These are phyloP conservation scores for Aphelocoma californica DNA, from an alignment of 2,797 vertebrate genomes.

Conservation along the genomic window DNA sequence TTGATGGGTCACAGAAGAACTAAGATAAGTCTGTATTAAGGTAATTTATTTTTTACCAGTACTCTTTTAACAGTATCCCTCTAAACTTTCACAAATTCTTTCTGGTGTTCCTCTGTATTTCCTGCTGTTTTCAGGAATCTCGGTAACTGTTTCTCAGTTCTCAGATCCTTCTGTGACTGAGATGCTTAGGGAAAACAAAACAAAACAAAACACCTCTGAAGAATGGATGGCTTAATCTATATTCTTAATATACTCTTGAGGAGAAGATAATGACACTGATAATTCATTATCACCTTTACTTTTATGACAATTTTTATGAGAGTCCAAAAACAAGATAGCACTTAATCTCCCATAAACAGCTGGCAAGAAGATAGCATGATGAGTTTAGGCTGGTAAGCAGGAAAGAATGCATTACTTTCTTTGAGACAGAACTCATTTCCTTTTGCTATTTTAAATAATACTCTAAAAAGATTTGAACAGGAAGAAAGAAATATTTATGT, in stretches of 20 bases:
- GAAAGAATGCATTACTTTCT: neutral
- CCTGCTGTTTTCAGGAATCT: neutral
- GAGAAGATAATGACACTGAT: neutral
- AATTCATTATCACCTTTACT: neutral
- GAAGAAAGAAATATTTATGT: neutral
- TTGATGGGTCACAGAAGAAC: neutral
- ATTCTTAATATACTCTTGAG: neutral
- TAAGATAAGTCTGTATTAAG: neutral
- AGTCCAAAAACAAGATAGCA: neutral
- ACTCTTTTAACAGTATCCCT: neutral
- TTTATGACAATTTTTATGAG: neutral
- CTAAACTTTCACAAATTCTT: neutral
- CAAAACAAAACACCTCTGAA: neutral
- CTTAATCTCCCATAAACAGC: constrained; percentile 18
- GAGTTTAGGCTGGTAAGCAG: neutral
- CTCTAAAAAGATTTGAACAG: neutral
- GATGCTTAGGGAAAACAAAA: neutral
- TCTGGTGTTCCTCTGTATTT: neutral
- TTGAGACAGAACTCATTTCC: neutral
- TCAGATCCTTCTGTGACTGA: neutral
- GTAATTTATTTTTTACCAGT: neutral
- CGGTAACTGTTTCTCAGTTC: neutral
- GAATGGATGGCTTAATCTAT: neutral
- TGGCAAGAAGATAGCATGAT: neutral
- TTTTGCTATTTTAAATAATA: constrained; percentile 34